Conservation (phyloP, 2,113 vertebrate species). For the Alaudala cheleensis region DNA sequence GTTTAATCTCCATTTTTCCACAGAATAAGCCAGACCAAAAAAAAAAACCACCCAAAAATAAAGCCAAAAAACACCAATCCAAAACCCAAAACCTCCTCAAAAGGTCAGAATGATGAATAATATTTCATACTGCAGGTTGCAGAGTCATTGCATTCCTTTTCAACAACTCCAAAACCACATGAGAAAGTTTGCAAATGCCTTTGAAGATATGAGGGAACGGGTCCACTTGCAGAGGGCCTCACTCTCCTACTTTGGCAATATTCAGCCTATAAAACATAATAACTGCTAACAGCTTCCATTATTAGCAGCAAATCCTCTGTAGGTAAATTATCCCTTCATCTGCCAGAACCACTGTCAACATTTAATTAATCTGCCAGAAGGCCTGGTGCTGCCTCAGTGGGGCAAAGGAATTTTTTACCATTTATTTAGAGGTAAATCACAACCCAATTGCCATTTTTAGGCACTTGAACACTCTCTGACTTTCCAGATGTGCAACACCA, state of each 20-base stretch:
- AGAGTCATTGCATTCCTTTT: conserved; percentile 5
- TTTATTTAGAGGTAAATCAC: background rate
- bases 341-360: background rate
- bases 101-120: background rate
- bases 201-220: background rate
- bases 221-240: background rate
- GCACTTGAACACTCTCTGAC: background rate
- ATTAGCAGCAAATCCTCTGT: background rate
- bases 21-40: background rate
- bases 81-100: background rate
- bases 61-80: background rate
- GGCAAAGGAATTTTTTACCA: background rate
- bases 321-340: background rate
- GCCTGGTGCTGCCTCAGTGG: background rate
- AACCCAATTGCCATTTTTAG: background rate
- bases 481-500: background rate
- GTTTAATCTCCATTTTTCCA: background rate
- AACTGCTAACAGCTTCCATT: background rate
- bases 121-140: background rate
- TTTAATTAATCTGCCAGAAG: background rate
- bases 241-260: background rate
- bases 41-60: background rate
- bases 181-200: background rate
- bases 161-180: background rate
- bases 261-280: background rate